A percentile compares a stretch with the other conserved stretches of the same genome.
Evolutionary conservation across 2,888 invertebrate genomes (phyloP).

Genomic region (Watsonalla cultraria): DNA sequence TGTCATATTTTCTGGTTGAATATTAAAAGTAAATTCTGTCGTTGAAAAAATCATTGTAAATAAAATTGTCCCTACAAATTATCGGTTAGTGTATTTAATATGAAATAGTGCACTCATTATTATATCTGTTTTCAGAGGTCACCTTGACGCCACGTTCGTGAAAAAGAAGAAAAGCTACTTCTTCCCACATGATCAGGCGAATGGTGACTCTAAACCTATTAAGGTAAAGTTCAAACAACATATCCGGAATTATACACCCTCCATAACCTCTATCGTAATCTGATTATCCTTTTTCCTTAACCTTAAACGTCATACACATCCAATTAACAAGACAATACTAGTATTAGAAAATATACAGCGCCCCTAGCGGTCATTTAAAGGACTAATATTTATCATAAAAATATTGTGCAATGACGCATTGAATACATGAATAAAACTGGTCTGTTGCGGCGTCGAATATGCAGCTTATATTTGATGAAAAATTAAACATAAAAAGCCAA

Average conservation of each 20-base stretch:
- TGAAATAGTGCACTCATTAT: background rate
- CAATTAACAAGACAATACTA: too few relatives aligned
- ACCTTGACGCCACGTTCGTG: conserved; percentile 62
- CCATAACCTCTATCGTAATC: too few relatives aligned
- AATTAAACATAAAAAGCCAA: conserved; percentile 35
- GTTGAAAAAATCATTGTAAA: too few relatives aligned
- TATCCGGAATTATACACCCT: background rate
- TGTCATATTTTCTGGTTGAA: conserved; percentile 4
- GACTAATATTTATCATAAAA: too few relatives aligned
- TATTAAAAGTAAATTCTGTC: too few relatives aligned
- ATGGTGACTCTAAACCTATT: conserved; percentile 28
- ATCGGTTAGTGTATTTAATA: background rate
- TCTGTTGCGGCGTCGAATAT: too few relatives aligned
- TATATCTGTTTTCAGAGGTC: conserved; percentile 45
- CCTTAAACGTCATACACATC: too few relatives aligned
- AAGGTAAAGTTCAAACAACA: conserved; percentile 25
- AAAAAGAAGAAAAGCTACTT: conserved; percentile 69
- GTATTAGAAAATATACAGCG: too few relatives aligned
- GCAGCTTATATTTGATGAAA: background rate
- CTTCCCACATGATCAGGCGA: conserved; percentile 48
- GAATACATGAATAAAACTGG: too few relatives aligned
- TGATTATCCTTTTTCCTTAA: background rate
- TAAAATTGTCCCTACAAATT: too few relatives aligned
- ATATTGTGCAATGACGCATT: too few relatives aligned
- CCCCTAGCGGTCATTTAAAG: too few relatives aligned